Percentiles rank a stretch among this genome's conserved stretches.
These are phyloP conservation scores for Aphelenchoides avenae DNA, from an alignment of 1,140 invertebrate species.

Conservation along the genomic window DNA sequence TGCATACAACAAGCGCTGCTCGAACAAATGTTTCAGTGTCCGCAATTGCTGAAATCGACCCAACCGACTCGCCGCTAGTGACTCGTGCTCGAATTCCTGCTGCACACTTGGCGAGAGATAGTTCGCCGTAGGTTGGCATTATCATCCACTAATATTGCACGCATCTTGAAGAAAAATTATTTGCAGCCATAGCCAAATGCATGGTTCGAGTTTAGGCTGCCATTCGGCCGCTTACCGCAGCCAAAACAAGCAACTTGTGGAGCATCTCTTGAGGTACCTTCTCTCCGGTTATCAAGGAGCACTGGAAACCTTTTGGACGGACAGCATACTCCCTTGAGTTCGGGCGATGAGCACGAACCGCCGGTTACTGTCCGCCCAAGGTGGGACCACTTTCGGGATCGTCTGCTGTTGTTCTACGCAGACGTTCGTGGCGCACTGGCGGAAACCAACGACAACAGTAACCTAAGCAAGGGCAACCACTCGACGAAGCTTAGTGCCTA, in stretches of 20 bases:
- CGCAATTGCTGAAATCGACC: slow-evolving; percentile 18
- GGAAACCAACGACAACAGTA: slow-evolving; percentile 26
- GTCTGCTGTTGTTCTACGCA: slow-evolving; percentile 1
- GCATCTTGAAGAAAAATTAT: neutral
- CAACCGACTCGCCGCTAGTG: slow-evolving; percentile 5
- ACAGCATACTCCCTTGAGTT: neutral
- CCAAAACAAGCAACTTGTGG: slow-evolving; percentile 1
- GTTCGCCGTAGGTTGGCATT: neutral
- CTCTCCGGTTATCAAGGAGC: neutral
- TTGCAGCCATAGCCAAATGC: slow-evolving; percentile 1
- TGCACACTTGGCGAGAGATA: neutral
- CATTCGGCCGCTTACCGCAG: neutral
- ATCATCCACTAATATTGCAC: neutral
- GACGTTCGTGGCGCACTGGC: slow-evolving; percentile 35
- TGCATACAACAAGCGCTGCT: neutral
- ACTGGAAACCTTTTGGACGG: neutral
- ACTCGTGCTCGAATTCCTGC: neutral
- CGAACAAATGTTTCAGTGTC: slow-evolving; percentile 20
- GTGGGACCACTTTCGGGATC: neutral
- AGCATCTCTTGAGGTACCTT: neutral
- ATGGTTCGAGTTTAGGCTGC: neutral
- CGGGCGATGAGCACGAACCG: too few species aligned
- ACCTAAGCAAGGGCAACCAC: slow-evolving; percentile 2
- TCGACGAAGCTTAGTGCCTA: slow-evolving; percentile 18
- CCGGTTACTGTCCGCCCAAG: slow-evolving; percentile 2